Base-by-base conservation (phyloP, 2,113 vertebrate species). In the Trogon surrucura region DNA sequence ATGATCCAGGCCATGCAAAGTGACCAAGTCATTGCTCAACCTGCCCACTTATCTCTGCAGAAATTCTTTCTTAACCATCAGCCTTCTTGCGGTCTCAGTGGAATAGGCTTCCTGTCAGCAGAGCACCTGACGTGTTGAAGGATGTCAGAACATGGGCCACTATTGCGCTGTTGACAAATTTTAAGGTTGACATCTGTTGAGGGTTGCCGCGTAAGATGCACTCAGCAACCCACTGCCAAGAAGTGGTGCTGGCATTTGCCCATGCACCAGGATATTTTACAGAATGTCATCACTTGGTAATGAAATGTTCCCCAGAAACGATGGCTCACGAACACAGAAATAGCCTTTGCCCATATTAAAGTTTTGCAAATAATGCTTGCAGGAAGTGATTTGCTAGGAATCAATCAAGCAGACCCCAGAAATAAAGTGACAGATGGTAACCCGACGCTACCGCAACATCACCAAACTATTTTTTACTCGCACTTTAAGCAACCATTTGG, bases 331-430 rank as follows among this genome's bases (percentile, higher is more conserved):
- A 95, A 64, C 91, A 96, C 94, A 97, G 86, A 95, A 96, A 96
- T 83, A 95, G 96, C 79, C 95, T 93, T 81, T 93, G 93, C 90
- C 89, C 82, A 72, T 82, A 82, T 72, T 48, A 91, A 93, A 86
- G 66, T 96, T 96, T 93, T 91, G 77, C 92, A 96, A 93, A 95
- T 91, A 93, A 91, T 95, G 92, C 88, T 93, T 82, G 80, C 87
- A 91, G 95, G 96, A 97, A 93, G 89, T 65, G 70, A 89, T 91
- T 96, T 94, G 89, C 89, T 91, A 70, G 17, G 70, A 95, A 93
- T 88, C 84, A 94, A 82, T 91, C 79, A 93, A 87, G 77, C 82
- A 84, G 81, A 84, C 90, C 87, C 72, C 77, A 89, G 74, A 94
- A 96, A 96, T 85, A 90, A 71, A 16, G 77, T 79, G 87, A 72